Evolutionary conservation across 1,140 invertebrate genomes (phyloP).

Genomic region (Aphelenchoides avenae): DNA sequence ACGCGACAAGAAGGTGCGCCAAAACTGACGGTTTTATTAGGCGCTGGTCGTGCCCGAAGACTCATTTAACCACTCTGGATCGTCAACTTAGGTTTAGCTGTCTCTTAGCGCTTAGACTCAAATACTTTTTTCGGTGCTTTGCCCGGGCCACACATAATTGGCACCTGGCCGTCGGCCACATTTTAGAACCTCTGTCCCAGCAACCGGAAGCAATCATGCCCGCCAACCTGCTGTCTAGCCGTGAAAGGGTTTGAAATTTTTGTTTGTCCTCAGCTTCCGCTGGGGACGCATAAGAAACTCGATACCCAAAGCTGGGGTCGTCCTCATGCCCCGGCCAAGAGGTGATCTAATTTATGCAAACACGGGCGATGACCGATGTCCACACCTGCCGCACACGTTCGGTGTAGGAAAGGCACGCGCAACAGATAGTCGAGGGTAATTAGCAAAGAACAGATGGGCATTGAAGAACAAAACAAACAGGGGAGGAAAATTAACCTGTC

Average conservation of each 20-base stretch:
- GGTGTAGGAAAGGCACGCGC: too few species aligned
- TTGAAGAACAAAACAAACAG: not conserved
- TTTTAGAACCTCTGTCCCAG: not conserved
- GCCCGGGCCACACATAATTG: too few species aligned
- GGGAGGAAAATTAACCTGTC: conserved; percentile 3
- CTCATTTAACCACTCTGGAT: not conserved
- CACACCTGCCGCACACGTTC: too few species aligned
- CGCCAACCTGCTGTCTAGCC: too few species aligned
- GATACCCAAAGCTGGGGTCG: too few species aligned
- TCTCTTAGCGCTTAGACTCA: not conserved
- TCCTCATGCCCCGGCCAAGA: too few species aligned
- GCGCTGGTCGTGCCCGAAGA: not conserved
- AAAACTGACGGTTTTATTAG: not conserved
- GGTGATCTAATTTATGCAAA: too few species aligned
- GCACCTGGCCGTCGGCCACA: too few species aligned
- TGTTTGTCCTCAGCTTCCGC: not conserved
- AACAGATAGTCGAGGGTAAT: not conserved
- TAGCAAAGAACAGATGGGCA: not conserved
- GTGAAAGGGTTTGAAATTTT: too few species aligned
- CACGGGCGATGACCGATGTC: too few species aligned
- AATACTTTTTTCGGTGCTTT: not conserved
- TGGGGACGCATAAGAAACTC: not conserved
- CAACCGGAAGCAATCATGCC: conserved; percentile 1
- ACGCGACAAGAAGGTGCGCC: too few species aligned
- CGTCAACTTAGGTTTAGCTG: too few species aligned